These are phyloP conservation scores for Neotoxoptera formosana DNA, from an alignment of 1,140 invertebrate genomes.

Conservation along the genomic window DNA sequence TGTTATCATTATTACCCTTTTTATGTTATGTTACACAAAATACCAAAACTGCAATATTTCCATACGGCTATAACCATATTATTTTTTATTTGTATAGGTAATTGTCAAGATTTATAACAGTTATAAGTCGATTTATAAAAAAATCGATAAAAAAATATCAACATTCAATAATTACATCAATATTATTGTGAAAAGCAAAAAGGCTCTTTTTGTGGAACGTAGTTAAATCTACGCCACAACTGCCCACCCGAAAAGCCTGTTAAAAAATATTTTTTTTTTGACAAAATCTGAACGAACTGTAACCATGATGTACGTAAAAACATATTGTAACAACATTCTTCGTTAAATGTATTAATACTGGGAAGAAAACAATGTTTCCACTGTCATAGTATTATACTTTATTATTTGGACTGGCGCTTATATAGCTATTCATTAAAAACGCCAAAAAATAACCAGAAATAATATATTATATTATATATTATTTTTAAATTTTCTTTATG, in stretches of 20 bases:
- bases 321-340: neutral
- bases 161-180: too few relatives aligned
- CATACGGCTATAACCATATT: too few relatives aligned
- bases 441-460: neutral
- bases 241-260: neutral
- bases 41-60: too few relatives aligned
- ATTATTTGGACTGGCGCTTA: neutral
- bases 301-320: neutral
- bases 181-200: too few relatives aligned
- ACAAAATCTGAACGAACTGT: neutral
- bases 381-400: neutral
- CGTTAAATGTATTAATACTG: neutral
- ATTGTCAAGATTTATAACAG: too few relatives aligned
- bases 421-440: conserved; percentile 10
- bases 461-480: neutral
- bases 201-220: too few relatives aligned
- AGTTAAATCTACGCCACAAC: too few relatives aligned
- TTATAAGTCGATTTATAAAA: too few relatives aligned
- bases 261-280: neutral
- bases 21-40: too few relatives aligned
- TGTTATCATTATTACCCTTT: too few relatives aligned
- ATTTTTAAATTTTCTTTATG: neutral
- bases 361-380: neutral
- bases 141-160: too few relatives aligned
- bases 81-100: too few relatives aligned